Base-by-base conservation (phyloP, 2,797 vertebrate species). In the Cichlasoma orientale region DNA sequence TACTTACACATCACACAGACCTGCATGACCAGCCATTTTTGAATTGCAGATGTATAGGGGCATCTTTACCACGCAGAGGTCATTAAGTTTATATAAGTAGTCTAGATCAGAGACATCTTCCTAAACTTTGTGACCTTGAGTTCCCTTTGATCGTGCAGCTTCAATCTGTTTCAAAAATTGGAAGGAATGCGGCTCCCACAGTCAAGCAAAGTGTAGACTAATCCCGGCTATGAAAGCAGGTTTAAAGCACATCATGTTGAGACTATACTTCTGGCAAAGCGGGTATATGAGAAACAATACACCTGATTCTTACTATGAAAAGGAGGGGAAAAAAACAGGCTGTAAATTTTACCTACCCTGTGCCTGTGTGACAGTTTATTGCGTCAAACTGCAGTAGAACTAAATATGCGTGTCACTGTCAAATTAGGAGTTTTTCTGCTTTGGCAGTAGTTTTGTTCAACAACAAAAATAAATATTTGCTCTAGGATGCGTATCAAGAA, bases 141-240 rank as follows among this genome's bases (percentile, higher is more conserved):
- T 41, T 78, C 53, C 23, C 29, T 25, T 36, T 57, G 13, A 70
- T 73, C 3, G 7, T 25, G 8, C 7, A 23, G 36, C 13, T 56
- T 73, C 14, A 55, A 57, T 36, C 47, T 72, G 3, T 56, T 75
- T 36, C 41, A 41, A 82, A 54, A 18, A 54, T 68, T 56, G 52
- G n/a, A 36, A 82, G 75, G 76, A 87, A 90, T 83, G 85, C 25
- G 52, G 71, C 72, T 85, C 57, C 66, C 79, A 78, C 47, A 47
- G 79, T 74, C 54, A 18, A 29, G 47, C 33, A 66, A 69, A 85
- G 13, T 19, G 70, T n/a, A 36, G 71, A 36, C 50, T 58, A 25
- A 61, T 61, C 56, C 38, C n/a, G n/a, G 31, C 3, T 29, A 25
- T 4, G 5, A 56, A 56, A 56, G 36, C 3, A 47, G 41, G 2